Evolutionary conservation across 2,113 vertebrate genomes (phyloP).

Genomic region (Cranoglanis bouderius): DNA sequence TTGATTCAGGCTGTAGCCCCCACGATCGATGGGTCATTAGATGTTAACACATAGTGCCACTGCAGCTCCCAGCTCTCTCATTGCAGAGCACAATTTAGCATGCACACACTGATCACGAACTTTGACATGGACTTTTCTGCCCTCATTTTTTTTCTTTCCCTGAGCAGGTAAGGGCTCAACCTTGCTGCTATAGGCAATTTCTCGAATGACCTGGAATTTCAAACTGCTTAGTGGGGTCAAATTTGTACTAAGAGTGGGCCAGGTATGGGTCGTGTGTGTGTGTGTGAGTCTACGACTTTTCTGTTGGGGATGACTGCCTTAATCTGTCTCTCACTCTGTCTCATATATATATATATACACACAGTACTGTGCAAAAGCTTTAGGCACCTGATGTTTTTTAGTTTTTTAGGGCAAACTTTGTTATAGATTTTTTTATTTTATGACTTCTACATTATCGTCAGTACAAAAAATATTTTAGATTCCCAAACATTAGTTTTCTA

Average conservation of each 20-base stretch:
- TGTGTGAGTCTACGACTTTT: background rate
- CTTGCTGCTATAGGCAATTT: slow-evolving; percentile 59
- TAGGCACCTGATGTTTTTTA: too few relatives aligned
- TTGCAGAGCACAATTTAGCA: background rate
- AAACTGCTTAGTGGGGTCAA: slow-evolving; percentile 30
- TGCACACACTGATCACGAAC: slow-evolving; percentile 6
- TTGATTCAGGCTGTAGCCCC: background rate
- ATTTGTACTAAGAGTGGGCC: slow-evolving; percentile 8
- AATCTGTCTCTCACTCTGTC: too few relatives aligned
- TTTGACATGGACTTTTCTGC: slow-evolving; percentile 32
- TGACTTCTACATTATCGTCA: too few relatives aligned
- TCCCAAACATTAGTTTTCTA: too few relatives aligned
- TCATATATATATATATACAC: too few relatives aligned
- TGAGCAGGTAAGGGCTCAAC: slow-evolving; percentile 44
- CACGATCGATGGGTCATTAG: background rate
- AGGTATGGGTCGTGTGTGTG: background rate
- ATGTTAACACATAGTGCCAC: background rate
- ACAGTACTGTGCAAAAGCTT: too few relatives aligned
- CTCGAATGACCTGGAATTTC: slow-evolving; percentile 54
- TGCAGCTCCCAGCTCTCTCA: background rate
- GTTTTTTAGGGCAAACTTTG: too few relatives aligned
- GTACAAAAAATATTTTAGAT: too few relatives aligned
- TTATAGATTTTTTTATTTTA: too few relatives aligned
- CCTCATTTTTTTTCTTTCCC: slow-evolving; percentile 3
- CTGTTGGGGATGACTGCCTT: slow-evolving; percentile 17